Conservation (phyloP, 2,888 invertebrate species). For the Lamellibrachia columna region DNA sequence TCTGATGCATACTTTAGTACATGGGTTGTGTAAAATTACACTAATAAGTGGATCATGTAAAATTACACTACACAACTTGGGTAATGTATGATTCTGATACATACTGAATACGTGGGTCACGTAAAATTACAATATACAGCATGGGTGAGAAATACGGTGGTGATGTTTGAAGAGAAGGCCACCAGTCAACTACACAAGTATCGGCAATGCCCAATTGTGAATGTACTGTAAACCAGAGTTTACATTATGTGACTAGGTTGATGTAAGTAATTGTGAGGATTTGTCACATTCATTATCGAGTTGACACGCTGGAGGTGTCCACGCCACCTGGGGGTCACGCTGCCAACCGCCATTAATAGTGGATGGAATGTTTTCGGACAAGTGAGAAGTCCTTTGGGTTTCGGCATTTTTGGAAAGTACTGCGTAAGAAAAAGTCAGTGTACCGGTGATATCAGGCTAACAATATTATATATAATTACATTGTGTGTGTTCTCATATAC, state of each 20-base stretch:
- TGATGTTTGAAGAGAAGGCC: not conserved
- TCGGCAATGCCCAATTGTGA: not conserved
- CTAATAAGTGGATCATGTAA: not conserved
- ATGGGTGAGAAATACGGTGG: not conserved
- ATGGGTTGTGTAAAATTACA: not conserved
- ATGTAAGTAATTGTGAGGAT: not conserved
- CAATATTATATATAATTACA: not conserved
- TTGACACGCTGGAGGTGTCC: not conserved
- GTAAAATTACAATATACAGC: not conserved
- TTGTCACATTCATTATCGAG: not conserved
- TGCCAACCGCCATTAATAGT: not conserved
- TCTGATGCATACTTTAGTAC: not conserved
- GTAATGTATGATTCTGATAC: not conserved
- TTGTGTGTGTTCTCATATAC: not conserved
- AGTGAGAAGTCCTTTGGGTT: not conserved
- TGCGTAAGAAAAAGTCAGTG: not conserved
- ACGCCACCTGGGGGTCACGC: not conserved
- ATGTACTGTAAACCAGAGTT: not conserved
- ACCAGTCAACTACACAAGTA: not conserved
- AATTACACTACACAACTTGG: not conserved
- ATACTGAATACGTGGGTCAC: not conserved
- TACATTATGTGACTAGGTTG: not conserved
- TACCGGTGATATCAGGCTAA: not conserved
- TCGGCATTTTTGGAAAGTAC: not conserved
- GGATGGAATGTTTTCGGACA: not conserved